Conservation (phyloP, 2,797 vertebrate species). For the Tangara arthus region DNA sequence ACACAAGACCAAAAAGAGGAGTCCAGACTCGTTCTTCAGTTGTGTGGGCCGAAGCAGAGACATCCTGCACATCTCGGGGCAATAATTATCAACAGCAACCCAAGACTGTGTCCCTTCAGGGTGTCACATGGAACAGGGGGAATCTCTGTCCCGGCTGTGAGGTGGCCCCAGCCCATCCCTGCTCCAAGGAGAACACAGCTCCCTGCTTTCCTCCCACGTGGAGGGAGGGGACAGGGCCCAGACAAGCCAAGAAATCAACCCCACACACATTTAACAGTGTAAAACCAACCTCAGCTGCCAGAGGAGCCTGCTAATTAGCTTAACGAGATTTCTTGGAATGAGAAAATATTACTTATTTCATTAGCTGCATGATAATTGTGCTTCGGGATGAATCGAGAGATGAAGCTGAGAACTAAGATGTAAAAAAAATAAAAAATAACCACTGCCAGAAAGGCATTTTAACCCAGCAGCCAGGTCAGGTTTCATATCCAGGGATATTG, state of each 20-base stretch:
- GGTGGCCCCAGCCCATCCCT: neutral
- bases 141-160: neutral
- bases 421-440: neutral
- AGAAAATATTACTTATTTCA: conserved; percentile 66
- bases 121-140: neutral
- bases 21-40: too few species aligned
- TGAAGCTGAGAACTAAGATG: neutral
- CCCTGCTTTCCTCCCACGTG: neutral
- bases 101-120: neutral
- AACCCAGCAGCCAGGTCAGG: neutral
- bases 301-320: conserved; percentile 48
- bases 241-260: conserved; percentile 4
- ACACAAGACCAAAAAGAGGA: too few species aligned
- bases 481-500: neutral
- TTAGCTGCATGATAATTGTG: conserved; percentile 51
- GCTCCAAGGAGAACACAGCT: neutral
- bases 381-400: neutral
- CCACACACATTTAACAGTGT: neutral
- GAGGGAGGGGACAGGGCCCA: neutral
- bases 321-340: conserved; percentile 55
- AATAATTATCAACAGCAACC: too few species aligned
- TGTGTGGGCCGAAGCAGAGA: rapidly evolving
- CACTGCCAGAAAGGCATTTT: neutral
- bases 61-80: too few species aligned
- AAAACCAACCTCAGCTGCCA: conserved; percentile 24